These are phyloP conservation scores for Trialeurodes vaporariorum DNA, from an alignment of 1,140 invertebrate genomes.

Conservation along the genomic window DNA sequence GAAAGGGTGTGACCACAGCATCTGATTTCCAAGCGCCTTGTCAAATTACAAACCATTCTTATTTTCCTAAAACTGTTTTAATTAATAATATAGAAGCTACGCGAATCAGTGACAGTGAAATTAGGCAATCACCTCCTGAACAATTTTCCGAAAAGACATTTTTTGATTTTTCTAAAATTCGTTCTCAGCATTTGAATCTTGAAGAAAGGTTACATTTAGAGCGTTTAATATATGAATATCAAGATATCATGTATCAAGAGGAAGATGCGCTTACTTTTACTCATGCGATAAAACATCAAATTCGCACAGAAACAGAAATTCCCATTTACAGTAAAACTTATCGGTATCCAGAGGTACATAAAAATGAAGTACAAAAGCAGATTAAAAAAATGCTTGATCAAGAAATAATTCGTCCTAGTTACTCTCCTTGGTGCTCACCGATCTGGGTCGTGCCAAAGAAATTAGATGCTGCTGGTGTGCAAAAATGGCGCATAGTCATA, in stretches of 20 bases:
- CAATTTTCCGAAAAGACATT: not conserved
- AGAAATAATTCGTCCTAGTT: slow-evolving; percentile 32
- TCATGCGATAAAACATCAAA: slow-evolving; percentile 24
- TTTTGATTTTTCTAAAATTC: not conserved
- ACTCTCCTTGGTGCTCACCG: slow-evolving; percentile 36
- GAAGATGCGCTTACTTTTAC: slow-evolving; percentile 16
- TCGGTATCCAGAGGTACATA: slow-evolving; percentile 29
- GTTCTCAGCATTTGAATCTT: not conserved
- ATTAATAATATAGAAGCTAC: too few species aligned
- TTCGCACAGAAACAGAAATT: slow-evolving; percentile 15
- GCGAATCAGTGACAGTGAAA: too few species aligned
- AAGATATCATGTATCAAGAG: slow-evolving; percentile 15
- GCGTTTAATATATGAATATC: not conserved
- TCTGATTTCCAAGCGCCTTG: too few species aligned
- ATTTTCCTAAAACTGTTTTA: too few species aligned
- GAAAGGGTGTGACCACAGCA: too few species aligned
- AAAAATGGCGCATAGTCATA: too few species aligned
- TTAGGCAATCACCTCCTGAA: too few species aligned
- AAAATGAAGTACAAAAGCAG: slow-evolving; percentile 7
- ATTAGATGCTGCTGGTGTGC: too few species aligned
- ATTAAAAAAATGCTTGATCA: slow-evolving; percentile 16
- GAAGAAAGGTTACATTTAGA: not conserved
- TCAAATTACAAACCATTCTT: too few species aligned
- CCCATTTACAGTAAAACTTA: slow-evolving; percentile 27
- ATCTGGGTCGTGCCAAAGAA: too few species aligned